Base-by-base conservation (phyloP, 2,113 vertebrate genomes). In the Ramphastos sulfuratus region DNA sequence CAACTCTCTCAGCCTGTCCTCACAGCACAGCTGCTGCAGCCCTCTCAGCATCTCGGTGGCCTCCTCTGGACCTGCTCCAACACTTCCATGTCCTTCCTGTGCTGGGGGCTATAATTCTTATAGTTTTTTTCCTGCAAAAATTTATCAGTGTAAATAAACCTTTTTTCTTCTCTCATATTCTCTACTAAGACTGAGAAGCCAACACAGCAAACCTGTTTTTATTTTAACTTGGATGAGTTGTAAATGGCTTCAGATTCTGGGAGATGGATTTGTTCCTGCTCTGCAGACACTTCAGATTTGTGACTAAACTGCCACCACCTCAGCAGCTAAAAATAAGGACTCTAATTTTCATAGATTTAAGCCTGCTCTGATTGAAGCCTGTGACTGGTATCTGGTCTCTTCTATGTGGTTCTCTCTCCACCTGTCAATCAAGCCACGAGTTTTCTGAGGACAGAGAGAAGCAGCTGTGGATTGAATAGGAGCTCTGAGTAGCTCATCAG, bases 381-480 rank as follows among this genome's bases (percentile, higher is more conserved):
- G 56, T 81, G 85, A 94, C 76, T 90, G 37, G 15, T 92, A 85
- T 93, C 90, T 95, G 78, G 56, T 75, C 93, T 92, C 31, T 87
- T 95, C 84, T 61, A 58, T 67, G 48, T 44, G 66, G 87, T 85
- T 95, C 12, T 91, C 78, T 84, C 31, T 70, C 37, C 0, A 0
- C 55, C 84, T 89, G 93, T 85, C 95, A 94, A 64, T 94, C 94
- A 96, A 94, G 10, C 10, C 65, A 85, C 79, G 81, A 96, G 95
- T 92, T 92, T 95, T 96, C 87, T 92, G 76, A 94, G 94, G 96
- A 95, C 95, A 92, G 89, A 81, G 89, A 65, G 79, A 95, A 94
- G 91, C 96, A 96, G 95, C 95, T 96, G 96, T 91, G 95, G 73
- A 88, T 95, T 96, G 85, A 96, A 95, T 96, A 85, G 82, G 20